Percentiles rank a stretch among this genome's conserved stretches.
These are phyloP conservation scores for Dromiciops gliroides DNA, from an alignment of 2,113 vertebrate genomes.

Conservation along the genomic window DNA sequence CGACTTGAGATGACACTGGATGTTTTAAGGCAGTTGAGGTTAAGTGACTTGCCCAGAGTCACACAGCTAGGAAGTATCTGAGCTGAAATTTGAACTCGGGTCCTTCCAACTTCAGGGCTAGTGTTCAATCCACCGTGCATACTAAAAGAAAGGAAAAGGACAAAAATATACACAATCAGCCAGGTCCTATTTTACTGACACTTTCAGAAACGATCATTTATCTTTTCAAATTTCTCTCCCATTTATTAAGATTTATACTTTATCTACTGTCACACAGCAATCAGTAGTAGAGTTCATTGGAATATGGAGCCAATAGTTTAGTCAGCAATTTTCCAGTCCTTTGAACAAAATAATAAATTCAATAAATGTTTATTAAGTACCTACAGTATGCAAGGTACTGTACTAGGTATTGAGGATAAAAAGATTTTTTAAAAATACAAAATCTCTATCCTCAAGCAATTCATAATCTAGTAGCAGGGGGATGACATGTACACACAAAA, in stretches of 20 bases:
- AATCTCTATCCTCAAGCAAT: background rate
- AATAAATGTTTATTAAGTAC: background rate
- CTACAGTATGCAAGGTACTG: background rate
- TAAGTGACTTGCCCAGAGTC: too few relatives aligned
- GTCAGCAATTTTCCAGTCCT: background rate
- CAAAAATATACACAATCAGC: background rate
- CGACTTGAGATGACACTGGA: too few relatives aligned
- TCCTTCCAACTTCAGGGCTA: too few relatives aligned
- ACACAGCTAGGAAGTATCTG: too few relatives aligned
- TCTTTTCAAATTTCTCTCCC: background rate
- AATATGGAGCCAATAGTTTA: background rate
- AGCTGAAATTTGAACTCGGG: too few relatives aligned
- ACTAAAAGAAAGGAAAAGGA: background rate
- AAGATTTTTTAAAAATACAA: background rate
- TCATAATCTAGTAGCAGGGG: background rate
- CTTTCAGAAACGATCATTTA: background rate
- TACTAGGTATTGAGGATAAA: background rate
- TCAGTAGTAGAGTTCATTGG: background rate
- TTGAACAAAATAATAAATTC: background rate
- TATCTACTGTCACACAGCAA: background rate
- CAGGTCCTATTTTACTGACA: background rate
- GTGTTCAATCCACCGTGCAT: too few relatives aligned
- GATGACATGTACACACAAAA: background rate
- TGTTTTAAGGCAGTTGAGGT: too few relatives aligned
- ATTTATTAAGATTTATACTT: background rate